Evolutionary conservation across 2,113 vertebrate species (phyloP), one percentile per base, ranked within the genome.

Genomic region (Hemichromis elongatus): DNA sequence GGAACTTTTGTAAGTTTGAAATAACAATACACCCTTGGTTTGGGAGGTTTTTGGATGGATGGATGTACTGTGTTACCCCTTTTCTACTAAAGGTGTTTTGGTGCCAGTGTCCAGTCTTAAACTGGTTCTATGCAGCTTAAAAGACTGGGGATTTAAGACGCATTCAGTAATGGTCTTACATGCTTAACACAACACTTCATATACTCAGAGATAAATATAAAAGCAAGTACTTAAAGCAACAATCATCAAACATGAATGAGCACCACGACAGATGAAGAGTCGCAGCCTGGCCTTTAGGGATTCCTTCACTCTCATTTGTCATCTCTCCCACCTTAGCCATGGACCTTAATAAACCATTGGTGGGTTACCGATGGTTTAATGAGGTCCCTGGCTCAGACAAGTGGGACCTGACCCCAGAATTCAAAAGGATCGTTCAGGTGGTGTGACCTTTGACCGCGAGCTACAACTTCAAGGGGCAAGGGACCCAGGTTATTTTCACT

Each of bases 371-470:
- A 82, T 5, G 45, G 68, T 19, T 87, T 79, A 83, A 91, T 86
- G 81, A 89, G 57, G 61, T 42, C 18, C 30, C 21, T 16, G 6
- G 5, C 35, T 70, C n/a, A 50, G 81, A 73, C 18, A 1, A 21
- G 57, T 28, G 47, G 30, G 56, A 79, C 63, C 21, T 70, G 83
- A 89, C 81, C 83, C 24, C 79, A 3, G 19, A 40, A 84, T 55
- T 89, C 86, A 80, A 54, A 35, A 78, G 45, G 26, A 82, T 85
- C 45, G 21, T 57, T 73, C 79, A 89, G 86, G 75, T 77, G n/a
- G 10, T 30, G 70, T 57, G 81, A 85, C 87, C 81, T 88, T 30
- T 88, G 83, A 89, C 75, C 61, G n/a, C 1, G 7, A 24, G 73
- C 63, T 53, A 42, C 1, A 2, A 56, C 55, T 81, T 28, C 9